Evolutionary conservation across 2,113 vertebrate genomes (phyloP).

Genomic region (Sakesphorus luctuosus): DNA sequence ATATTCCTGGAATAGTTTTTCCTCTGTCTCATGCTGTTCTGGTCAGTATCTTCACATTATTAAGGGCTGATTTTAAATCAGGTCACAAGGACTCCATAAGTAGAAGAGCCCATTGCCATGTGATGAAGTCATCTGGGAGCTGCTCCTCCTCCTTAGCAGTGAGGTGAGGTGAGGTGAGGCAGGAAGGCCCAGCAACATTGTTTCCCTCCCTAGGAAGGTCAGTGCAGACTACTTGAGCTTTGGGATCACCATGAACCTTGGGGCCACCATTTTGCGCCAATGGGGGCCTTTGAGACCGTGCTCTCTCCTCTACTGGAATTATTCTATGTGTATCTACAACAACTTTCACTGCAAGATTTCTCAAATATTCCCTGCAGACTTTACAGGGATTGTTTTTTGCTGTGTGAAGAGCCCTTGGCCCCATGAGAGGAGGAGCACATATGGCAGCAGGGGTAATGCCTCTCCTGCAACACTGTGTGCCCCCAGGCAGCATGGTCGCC

Average conservation of each 20-base stretch:
- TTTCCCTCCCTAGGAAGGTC: neutral
- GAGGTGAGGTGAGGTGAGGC: neutral
- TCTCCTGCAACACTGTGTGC: rapidly evolving
- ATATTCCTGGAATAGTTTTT: neutral
- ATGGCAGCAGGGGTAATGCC: neutral
- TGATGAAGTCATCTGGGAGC: neutral
- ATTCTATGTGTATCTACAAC: neutral
- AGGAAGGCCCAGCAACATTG: rapidly evolving
- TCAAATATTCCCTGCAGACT: neutral
- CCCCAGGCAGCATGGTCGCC: rapidly evolving
- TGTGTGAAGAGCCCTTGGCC: neutral
- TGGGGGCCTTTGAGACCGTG: rapidly evolving
- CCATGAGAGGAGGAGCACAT: neutral
- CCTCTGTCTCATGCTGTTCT: constrained; percentile 14
- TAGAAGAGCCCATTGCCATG: neutral
- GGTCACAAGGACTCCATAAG: constrained; percentile 47
- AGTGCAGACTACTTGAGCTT: neutral
- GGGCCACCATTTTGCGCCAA: neutral
- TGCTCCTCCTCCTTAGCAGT: neutral
- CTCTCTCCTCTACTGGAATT: neutral
- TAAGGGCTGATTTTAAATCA: constrained; percentile 34
- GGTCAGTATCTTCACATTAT: constrained; percentile 28
- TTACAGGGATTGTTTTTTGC: neutral
- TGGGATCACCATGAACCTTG: neutral
- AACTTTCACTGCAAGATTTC: neutral